Evolutionary conservation across 2,797 vertebrate genomes (phyloP).

Genomic region (Eupleurogrammus muticus): DNA sequence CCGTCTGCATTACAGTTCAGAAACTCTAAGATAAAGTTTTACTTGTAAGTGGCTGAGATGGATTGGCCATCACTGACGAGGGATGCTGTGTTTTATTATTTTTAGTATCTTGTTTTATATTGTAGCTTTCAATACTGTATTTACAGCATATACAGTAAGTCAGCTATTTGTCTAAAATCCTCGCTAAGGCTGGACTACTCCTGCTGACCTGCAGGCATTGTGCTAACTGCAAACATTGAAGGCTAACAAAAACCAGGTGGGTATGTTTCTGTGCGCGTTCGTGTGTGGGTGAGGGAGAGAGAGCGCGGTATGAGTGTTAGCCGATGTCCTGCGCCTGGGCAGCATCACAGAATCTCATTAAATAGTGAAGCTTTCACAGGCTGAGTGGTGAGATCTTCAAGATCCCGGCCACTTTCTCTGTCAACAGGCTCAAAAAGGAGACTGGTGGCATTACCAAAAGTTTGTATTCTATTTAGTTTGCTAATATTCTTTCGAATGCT

Average conservation of each 20-base stretch:
- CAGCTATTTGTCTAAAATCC: constrained; percentile 58
- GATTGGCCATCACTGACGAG: constrained; percentile 50
- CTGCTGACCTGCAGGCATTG: constrained; percentile 50
- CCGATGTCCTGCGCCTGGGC: constrained; percentile 74
- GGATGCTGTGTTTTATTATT: constrained; percentile 57
- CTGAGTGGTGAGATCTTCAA: constrained; percentile 80
- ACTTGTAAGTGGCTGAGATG: constrained; percentile 30
- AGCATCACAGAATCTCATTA: constrained; percentile 80
- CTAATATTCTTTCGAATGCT: constrained; percentile 17
- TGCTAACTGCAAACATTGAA: constrained; percentile 61
- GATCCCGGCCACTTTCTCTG: constrained; percentile 69
- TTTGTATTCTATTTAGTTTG: constrained; percentile 27
- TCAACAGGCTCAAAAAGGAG: constrained; percentile 34
- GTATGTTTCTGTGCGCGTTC: constrained; percentile 36
- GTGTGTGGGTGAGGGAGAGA: constrained; percentile 33
- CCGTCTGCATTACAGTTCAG: constrained; percentile 24
- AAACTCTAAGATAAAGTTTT: constrained; percentile 16
- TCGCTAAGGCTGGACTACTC: constrained; percentile 40
- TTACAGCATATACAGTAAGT: constrained; percentile 37
- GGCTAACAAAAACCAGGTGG: constrained; percentile 73
- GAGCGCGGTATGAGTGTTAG: constrained; percentile 71
- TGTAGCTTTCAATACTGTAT: constrained; percentile 44
- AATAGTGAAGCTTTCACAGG: constrained; percentile 80
- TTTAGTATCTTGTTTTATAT: constrained; percentile 47
- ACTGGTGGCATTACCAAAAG: constrained; percentile 37